Percentiles rank a stretch among this genome's conserved stretches.
Evolutionary conservation across 2,113 vertebrate species (phyloP).

Genomic region (Sitta europaea): DNA sequence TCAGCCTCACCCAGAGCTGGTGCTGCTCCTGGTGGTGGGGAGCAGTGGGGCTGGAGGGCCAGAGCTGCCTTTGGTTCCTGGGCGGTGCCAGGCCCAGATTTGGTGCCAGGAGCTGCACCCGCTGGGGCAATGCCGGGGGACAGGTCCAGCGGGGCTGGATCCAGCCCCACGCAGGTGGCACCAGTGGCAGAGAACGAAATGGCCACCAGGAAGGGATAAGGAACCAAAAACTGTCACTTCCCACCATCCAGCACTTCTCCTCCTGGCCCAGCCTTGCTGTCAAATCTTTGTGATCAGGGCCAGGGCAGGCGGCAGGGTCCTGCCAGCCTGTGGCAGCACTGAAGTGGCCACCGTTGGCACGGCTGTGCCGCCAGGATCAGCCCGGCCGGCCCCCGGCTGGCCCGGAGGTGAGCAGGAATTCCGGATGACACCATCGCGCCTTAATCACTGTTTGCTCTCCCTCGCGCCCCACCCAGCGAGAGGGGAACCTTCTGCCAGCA

Average conservation of each 20-base stretch:
- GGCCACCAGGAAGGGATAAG: neutral
- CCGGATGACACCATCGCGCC: neutral
- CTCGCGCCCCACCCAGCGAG: neutral
- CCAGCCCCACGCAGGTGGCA: neutral
- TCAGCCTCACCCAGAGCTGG: too few species aligned
- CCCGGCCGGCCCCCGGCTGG: neutral
- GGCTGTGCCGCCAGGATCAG: fast-evolving
- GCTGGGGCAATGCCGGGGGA: fast-evolving
- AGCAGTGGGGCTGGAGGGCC: fast-evolving
- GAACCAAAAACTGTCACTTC: neutral
- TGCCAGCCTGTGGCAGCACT: neutral
- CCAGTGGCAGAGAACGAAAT: fast-evolving
- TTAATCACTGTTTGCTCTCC: conserved; percentile 17
- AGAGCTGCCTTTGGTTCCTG: neutral
- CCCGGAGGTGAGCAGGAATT: conserved; percentile 28
- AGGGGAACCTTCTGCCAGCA: neutral
- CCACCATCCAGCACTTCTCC: neutral
- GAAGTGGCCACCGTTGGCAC: fast-evolving
- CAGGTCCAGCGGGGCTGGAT: neutral
- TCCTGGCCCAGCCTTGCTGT: fast-evolving
- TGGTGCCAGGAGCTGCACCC: neutral
- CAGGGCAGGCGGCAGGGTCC: fast-evolving
- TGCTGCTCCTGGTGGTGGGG: fast-evolving
- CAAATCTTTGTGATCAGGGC: neutral
- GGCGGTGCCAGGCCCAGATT: neutral